Evolutionary conservation across 2,888 invertebrate genomes (phyloP), one percentile per base, ranked within the genome.

Genomic region (Chloromyia formosa): DNA sequence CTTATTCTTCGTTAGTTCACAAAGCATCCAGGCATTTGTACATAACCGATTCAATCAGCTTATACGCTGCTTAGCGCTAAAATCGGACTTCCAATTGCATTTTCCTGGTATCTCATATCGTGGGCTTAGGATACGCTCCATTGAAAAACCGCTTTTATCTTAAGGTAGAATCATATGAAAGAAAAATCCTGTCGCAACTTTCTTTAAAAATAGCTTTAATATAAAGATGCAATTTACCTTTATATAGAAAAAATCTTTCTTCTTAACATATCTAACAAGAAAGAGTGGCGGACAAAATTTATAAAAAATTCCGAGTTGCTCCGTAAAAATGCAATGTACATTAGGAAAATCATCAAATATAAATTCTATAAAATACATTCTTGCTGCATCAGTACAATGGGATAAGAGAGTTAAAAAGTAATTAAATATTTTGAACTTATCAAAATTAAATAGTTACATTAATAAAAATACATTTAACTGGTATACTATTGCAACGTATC

Each of bases 161-260:
- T n/a, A n/a, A n/a, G n/a, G n/a, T n/a, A n/a, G n/a, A n/a, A n/a
- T n/a, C n/a, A n/a, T n/a, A n/a, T n/a, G n/a, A n/a, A n/a, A n/a
- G n/a, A n/a, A n/a, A n/a, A n/a, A n/a, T n/a, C n/a, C n/a, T n/a
- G n/a, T n/a, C n/a, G n/a, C 14, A 14, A 40, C 9, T 69, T 69
- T 69, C 27, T 22, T 27, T 69, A 69, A 69, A 69, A 69, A 69
- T 27, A 69, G 23, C 14, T 69, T 69, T 69, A 69, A 69, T 69
- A 69, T 69, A 69, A 69, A 69, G 68, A 69, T 69, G 53, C 53
- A 69, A 69, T 35, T 7, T 35, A 35, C 27, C 68, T 54, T 69
- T 27, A 69, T 54, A 69, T 4, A 35, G 7, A 35, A 35, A 35
- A 35, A 35, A 35, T 35, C 3, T 53, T 20, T 69, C 10, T 23